phyloP scores from a whole-genome alignment of 2,888 invertebrate species.

The Nomada fucata region DNA sequence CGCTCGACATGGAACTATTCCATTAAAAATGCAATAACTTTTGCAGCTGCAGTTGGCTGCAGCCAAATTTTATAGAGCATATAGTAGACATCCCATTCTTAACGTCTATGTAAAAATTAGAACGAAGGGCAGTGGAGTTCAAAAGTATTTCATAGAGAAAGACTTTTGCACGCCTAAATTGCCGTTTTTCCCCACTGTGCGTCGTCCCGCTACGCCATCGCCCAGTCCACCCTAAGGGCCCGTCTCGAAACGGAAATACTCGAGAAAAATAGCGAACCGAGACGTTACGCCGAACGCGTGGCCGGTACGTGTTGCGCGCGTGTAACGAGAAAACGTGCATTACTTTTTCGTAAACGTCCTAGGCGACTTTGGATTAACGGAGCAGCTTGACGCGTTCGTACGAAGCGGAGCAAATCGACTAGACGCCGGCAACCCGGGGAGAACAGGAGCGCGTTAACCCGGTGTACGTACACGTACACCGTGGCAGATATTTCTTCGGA shows the following conservation, averaged over 20 bases:
- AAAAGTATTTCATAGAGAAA: too few relatives aligned
- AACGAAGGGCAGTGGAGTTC: too few relatives aligned
- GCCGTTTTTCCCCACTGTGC: too few relatives aligned
- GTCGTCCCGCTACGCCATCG: neutral
- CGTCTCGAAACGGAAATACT: constrained; percentile 39
- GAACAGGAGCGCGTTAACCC: constrained; percentile 15
- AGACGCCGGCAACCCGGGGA: neutral
- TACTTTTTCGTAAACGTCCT: neutral
- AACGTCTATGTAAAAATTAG: too few relatives aligned
- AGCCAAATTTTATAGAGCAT: too few relatives aligned
- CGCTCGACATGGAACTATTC: too few relatives aligned
- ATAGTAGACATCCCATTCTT: too few relatives aligned
- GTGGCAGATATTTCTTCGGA: constrained; percentile 42
- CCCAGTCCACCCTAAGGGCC: neutral
- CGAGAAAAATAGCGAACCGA: constrained; percentile 35
- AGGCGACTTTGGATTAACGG: neutral
- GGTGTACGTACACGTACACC: constrained; percentile 4
- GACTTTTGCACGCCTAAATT: too few relatives aligned
- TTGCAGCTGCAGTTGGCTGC: too few relatives aligned
- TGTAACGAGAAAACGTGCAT: neutral
- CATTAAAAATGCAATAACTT: too few relatives aligned
- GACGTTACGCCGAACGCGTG: constrained; percentile 10
- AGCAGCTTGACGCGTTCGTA: neutral
- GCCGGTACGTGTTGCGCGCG: neutral
- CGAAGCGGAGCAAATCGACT: neutral